Evolutionary conservation across 2,797 vertebrate species (phyloP).

Genomic region (Aulostomus chinensis): DNA sequence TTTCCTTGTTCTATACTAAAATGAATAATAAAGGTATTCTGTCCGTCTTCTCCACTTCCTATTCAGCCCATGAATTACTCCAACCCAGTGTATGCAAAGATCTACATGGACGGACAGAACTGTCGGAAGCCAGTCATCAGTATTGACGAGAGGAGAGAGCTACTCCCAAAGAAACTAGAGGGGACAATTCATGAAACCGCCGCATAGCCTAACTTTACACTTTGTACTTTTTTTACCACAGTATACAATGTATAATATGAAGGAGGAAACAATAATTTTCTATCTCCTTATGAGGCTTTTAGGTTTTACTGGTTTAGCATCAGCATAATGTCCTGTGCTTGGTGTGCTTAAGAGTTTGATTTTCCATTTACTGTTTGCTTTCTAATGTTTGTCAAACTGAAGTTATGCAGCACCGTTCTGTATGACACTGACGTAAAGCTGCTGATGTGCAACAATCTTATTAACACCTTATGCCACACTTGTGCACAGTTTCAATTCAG

Average conservation of each 20-base stretch:
- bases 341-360: constrained; percentile 89
- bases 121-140: constrained; percentile 98
- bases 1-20: too few relatives aligned
- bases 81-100: constrained; percentile 98
- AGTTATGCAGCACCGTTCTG: constrained; percentile 78
- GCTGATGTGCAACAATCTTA: constrained; percentile 88
- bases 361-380: constrained; percentile 69
- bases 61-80: constrained; percentile 95
- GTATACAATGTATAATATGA: constrained; percentile 85
- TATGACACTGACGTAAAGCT: constrained; percentile 86
- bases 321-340: constrained; percentile 89
- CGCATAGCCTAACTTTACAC: constrained; percentile 94
- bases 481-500: constrained; percentile 68
- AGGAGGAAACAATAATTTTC: constrained; percentile 85
- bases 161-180: constrained; percentile 99
- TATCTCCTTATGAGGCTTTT: constrained; percentile 93
- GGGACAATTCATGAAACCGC: constrained; percentile 98
- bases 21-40: too few relatives aligned
- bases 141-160: constrained; percentile 98
- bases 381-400: constrained; percentile 84
- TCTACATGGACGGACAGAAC: constrained; percentile 95
- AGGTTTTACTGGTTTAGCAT: constrained; percentile 86
- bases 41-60: constrained; percentile 4
- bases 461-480: constrained; percentile 71
- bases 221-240: constrained; percentile 83